Base-by-base conservation (phyloP, 2,888 invertebrate species). In the Labia minor region DNA sequence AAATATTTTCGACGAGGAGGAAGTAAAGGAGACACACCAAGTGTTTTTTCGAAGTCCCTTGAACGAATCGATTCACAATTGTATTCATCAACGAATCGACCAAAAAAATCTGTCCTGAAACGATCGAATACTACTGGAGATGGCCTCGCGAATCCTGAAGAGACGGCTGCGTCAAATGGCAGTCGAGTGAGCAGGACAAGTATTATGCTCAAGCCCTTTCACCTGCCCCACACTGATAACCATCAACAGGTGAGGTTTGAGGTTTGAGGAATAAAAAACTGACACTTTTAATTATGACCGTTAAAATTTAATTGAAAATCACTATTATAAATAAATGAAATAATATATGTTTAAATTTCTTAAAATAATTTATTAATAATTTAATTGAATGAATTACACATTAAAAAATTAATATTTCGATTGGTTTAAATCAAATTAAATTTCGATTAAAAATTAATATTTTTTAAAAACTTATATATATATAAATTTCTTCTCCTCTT, bases 41-140 rank as follows among this genome's bases (percentile, higher is more conserved):
- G 21, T 61, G 62, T 21, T 16, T 8, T 49, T 11, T 49, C 49
- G n/a, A 49, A 49, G 14, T 49, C 49, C 4, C 49, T 49, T 2
- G 49, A 49, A 16, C 3, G 49, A 49, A 49, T 49, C 14, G 49
- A 49, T 14, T 11, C 49, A 3, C 14, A 4, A 11, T 49, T 67
- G 69, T 68, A 64, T n/a, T 64, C 37, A 19, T 11, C 14, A 37
- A 68, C 33, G 20, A 66, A 33, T 62, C 65, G 62, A 8, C 83
- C 0, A 88, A 87, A 77, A 49, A 74, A 74, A 18, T 65, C 70
- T 21, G 64, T 69, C 1, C 71, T 72, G 33, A 70, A 69, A n/a
- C 68, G 66, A 62, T 68, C 70, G 14, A 74, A 72, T 1, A 70
- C 68, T 1, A 65, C 66, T 1, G 67, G 61, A 49, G 69, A 68